Evolutionary conservation across 92 coral and sea anemone genomes (phyloP), one percentile per base, ranked within the genome.

Genomic region (Zoanthus solanderi): DNA sequence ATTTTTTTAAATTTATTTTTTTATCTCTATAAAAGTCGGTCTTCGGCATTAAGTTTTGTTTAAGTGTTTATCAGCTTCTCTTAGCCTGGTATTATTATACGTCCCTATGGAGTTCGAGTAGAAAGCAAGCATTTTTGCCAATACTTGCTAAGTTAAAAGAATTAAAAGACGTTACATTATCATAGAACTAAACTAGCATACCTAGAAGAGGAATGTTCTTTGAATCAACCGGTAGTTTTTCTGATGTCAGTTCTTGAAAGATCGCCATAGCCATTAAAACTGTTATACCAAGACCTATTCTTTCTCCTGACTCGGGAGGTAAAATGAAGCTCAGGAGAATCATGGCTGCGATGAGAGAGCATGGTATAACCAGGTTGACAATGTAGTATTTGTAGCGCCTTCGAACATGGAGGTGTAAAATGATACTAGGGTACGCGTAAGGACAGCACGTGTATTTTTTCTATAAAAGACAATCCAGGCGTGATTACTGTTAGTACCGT

Each of bases 231-330:
- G 98, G 98, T 17, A 94, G 85, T 75, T 94, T 94, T 83, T 60
- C 92, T 30, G 98, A 94, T 47, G 98, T 94, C 71, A 94, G 87
- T 75, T 94, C 98, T 86, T 94, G 98, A 86, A 94, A 94, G 80
- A 94, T 94, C 7, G 98, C 98, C 98, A 94, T 94, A 13, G 98
- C 98, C 98, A 94, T 94, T 31, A 94, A 84, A 30, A 94, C 98
- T 9, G 98, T 94, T 17, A 94, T 94, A 0, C 98, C 98, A 37
- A 94, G 91, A 12, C 98, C 92, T 30, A 94, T 92, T 46, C 98
- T 83, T 79, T 94, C 98, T 48, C 98, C 98, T 56, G 94, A 87
- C 87, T 94, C 95, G 4, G 98, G 98, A 66, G 98, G 98, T n/a
- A 94, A 87, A 37, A 94, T 87, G 63, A 94, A 94, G 53, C 93